Evolutionary conservation across 2,888 invertebrate species (phyloP).

Genomic region (Drosophila borealis): DNA sequence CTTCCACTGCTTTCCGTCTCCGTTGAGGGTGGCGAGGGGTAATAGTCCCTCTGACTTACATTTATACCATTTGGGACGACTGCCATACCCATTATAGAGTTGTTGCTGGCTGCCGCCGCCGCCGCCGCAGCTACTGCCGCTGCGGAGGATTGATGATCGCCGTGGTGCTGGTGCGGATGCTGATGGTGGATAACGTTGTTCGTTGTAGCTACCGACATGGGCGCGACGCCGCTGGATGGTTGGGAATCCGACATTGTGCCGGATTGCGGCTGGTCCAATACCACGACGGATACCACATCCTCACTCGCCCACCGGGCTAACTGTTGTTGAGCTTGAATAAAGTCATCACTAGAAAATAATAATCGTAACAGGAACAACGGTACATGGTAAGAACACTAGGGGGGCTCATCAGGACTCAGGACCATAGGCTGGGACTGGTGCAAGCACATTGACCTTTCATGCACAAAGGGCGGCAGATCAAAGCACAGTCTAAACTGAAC

Average conservation of each 20-base stretch:
- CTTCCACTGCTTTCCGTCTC: slow-evolving; percentile 87
- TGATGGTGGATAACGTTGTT: slow-evolving; percentile 86
- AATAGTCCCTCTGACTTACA: slow-evolving; percentile 86
- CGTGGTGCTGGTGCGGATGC: slow-evolving; percentile 84
- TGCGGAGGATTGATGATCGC: slow-evolving; percentile 84
- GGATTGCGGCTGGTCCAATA: slow-evolving; percentile 85
- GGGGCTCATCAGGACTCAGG: slow-evolving; percentile 56
- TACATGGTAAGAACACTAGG: slow-evolving; percentile 85
- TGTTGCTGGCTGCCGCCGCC: slow-evolving; percentile 71
- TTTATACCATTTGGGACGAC: slow-evolving; percentile 85
- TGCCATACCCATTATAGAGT: slow-evolving; percentile 81
- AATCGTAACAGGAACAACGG: slow-evolving; percentile 90
- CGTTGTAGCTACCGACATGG: slow-evolving; percentile 86
- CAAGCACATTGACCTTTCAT: slow-evolving; percentile 15
- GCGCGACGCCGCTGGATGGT: slow-evolving; percentile 86
- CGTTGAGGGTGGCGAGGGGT: slow-evolving; percentile 86
- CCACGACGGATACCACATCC: slow-evolving; percentile 89
- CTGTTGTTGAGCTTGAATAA: slow-evolving; percentile 98
- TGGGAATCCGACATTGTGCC: slow-evolving; percentile 85
- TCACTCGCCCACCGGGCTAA: slow-evolving; percentile 98
- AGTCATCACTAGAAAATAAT: slow-evolving; percentile 98
- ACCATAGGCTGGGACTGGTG: slow-evolving; percentile 37
- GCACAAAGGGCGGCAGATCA: slow-evolving; percentile 30
- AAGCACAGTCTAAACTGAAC: slow-evolving; percentile 3
- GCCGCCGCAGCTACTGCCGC: slow-evolving; percentile 72